A percentile compares a stretch with the other conserved stretches of the same genome.
Conservation (phyloP, 2,797 vertebrate genomes). For the Myotis daubentonii region DNA sequence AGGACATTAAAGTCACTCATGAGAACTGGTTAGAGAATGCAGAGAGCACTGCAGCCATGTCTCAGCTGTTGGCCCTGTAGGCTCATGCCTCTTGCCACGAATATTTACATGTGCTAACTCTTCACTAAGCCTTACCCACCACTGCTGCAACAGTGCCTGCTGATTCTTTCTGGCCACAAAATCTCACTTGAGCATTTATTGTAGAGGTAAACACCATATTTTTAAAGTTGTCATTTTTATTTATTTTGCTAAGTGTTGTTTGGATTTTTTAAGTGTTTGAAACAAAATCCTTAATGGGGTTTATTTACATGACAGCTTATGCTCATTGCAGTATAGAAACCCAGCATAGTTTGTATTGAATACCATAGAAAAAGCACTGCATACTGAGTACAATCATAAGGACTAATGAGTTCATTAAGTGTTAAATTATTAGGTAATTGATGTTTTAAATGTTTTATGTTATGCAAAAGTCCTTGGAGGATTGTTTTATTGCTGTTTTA, state of each 20-base stretch:
- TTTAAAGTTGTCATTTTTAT: background rate
- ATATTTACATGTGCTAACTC: background rate
- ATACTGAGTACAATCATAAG: background rate
- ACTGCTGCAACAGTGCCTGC: background rate
- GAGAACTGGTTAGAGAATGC: background rate
- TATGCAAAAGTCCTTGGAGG: background rate
- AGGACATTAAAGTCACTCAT: background rate
- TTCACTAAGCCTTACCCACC: background rate
- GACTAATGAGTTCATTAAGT: slow-evolving; percentile 51
- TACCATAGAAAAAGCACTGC: slow-evolving; percentile 3
- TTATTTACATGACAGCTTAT: slow-evolving; percentile 60
- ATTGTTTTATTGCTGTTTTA: slow-evolving; percentile 38
- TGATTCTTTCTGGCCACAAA: background rate
- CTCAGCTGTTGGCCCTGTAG: background rate
- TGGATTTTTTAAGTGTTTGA: background rate
- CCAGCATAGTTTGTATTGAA: slow-evolving; percentile 50
- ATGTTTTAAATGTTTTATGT: slow-evolving; percentile 61
- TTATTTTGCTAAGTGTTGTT: slow-evolving; percentile 53
- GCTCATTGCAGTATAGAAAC: background rate
- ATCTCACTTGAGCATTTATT: background rate
- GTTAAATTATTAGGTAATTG: slow-evolving; percentile 69
- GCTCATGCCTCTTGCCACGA: background rate
- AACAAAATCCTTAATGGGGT: background rate
- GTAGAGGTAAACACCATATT: background rate
- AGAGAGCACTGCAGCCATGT: background rate